Base-by-base conservation (phyloP, 2,888 invertebrate genomes). In the Erpobdella octoculata region DNA sequence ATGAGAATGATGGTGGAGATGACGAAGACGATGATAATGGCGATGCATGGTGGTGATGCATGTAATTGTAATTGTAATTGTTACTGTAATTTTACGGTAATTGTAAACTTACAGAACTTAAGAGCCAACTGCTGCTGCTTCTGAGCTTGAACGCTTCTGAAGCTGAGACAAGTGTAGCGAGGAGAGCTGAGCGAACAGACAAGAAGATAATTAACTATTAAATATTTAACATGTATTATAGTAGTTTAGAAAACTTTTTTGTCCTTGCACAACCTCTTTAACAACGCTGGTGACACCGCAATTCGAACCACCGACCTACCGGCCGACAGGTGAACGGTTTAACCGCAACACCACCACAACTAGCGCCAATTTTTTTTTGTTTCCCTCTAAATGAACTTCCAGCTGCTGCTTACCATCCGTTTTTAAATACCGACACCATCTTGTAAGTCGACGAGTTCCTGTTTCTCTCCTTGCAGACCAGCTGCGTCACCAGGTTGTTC, bases 371-470 rank as follows among this genome's bases (percentile, higher is more conserved):
- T 18, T 46, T 46, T 15, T 15, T 46, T 15, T n/a, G n/a, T 46
- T 46, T n/a, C 15, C 15, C 18, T 15, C 18, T 15, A 15, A 46
- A 46, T 15, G 15, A 15, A 12, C 21, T 59, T 12, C 61, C 21
- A 12, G 15, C 12, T 12, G 18, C 12, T 62, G 74, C 78, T 72
- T 73, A 81, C 81, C 81, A 82, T 58, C 81, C 81, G 74, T 81
- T 81, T 1, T 74, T 72, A 72, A 79, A 81, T 15, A 77, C 73
- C 4, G 80, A 79, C 0, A 79, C 76, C 1, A 79, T 75, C 67
- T 80, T 81, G 73, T 79, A 82, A 59, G 78, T 74, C 64, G 76
- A 76, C 21, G 76, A 75, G 25, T 77, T 76, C 41, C 76, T 76
- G 67, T 78, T 78, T 62, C 75, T 76, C 59, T 78, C 77, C 58